These are phyloP conservation scores for Orientallactaga bullata DNA, from an alignment of 2,113 vertebrate species.

Conservation along the genomic window DNA sequence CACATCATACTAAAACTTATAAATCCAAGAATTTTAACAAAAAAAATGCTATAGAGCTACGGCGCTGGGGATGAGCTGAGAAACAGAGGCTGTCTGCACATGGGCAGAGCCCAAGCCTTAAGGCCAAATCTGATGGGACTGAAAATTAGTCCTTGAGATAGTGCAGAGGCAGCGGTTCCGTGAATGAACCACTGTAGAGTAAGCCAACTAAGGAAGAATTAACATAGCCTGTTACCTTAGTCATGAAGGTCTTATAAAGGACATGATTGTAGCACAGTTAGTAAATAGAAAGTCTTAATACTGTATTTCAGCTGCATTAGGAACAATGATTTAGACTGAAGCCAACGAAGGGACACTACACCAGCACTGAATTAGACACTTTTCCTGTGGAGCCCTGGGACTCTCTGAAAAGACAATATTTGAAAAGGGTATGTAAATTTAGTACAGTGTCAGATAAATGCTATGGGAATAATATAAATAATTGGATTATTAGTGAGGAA, in stretches of 20 bases:
- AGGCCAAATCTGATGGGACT: slow-evolving; percentile 39
- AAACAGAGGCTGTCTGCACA: neutral
- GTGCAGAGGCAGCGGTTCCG: slow-evolving; percentile 57
- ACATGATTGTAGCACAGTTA: slow-evolving; percentile 59
- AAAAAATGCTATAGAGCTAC: neutral
- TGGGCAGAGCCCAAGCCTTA: neutral
- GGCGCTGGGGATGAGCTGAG: neutral
- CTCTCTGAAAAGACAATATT: slow-evolving; percentile 10
- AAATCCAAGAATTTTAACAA: too few relatives aligned
- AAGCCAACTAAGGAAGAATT: slow-evolving; percentile 55
- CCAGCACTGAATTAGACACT: slow-evolving; percentile 48
- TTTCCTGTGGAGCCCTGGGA: slow-evolving; percentile 40
- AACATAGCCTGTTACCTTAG: slow-evolving; percentile 44
- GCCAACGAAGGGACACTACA: slow-evolving; percentile 43
- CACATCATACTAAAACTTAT: too few relatives aligned
- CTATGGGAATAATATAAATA: slow-evolving; percentile 72
- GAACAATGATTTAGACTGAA: slow-evolving; percentile 55
- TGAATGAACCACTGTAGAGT: slow-evolving; percentile 13
- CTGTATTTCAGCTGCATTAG: slow-evolving; percentile 61
- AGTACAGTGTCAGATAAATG: slow-evolving; percentile 51
- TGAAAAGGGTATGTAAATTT: slow-evolving; percentile 58
- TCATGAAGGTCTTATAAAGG: slow-evolving; percentile 57
- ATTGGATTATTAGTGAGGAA: slow-evolving; percentile 72
- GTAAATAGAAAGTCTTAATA: slow-evolving; percentile 63
- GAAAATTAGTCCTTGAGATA: neutral